Evolutionary conservation across 2,113 vertebrate species (phyloP), one percentile per base, ranked within the genome.

Genomic region (Esox niger): DNA sequence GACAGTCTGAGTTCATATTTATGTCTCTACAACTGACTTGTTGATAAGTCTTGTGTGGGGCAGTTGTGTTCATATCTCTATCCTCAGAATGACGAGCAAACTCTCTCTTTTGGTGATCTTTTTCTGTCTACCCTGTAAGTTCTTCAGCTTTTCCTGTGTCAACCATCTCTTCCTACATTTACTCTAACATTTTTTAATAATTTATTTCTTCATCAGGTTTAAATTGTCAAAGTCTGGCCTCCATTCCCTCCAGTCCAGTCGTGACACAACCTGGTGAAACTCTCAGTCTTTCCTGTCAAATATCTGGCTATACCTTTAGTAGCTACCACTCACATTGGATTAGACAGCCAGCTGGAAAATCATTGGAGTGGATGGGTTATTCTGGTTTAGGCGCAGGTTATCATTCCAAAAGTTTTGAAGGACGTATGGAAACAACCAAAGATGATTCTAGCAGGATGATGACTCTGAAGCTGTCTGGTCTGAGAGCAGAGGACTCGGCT

Each of bases 401-500:
- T 1, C 76, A 76, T 61, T 9, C 30, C 3, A 62, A 59, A 9
- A 23, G 4, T 7, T 13, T 77, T 35, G 21, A 74, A 47, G 30
- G 55, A 2, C 13, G 69, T 10, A 23, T 69, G 15, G 69, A 69
- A 73, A 70, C 69, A 1, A 75, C 49, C 26, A 70, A 59, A 66
- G 65, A 79, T 33, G 64, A 66, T 23, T 38, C 38, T 43, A 78
- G 68, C 20, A 77, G 23, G n/a, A 68, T 77, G 57, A 25, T 68
- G 27, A 64, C 76, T 68, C 29, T 79, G 33, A 46, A 71, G 58
- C 32, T 80, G 32, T 70, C 63, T 46, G n/a, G 25, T 26, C 29
- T 76, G 38, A 65, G 6, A 69, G 55, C 55, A 59, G 70, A 69
- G 59, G 75, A 77, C 43, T 31, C 72, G 20, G 79, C 66, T 67